Conservation (phyloP, 2,797 vertebrate species). For the Arnoldichthys spilopterus region DNA sequence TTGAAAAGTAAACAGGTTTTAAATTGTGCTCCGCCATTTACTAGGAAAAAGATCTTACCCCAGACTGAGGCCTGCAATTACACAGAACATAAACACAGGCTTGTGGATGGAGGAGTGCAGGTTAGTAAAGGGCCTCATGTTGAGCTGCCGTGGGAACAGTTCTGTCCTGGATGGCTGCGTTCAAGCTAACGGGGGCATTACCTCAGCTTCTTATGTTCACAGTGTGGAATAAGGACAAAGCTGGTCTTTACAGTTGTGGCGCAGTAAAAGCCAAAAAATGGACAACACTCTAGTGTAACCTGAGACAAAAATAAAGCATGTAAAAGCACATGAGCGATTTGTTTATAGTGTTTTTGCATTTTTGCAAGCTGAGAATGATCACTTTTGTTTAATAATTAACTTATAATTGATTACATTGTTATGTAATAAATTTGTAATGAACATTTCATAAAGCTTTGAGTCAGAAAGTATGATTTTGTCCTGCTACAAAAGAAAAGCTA, state of each 20-base stretch:
- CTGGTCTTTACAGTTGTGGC: slow-evolving; percentile 29
- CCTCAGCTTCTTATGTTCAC: slow-evolving; percentile 42
- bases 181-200: slow-evolving; percentile 39
- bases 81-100: slow-evolving; percentile 75
- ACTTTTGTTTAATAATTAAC: too few relatives aligned
- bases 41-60: slow-evolving; percentile 68
- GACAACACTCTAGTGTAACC: background rate
- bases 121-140: slow-evolving; percentile 34
- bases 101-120: slow-evolving; percentile 18
- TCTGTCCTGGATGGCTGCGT: slow-evolving; percentile 34
- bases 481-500: too few relatives aligned
- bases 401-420: too few relatives aligned
- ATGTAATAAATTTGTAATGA: too few relatives aligned
- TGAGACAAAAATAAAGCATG: background rate
- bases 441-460: too few relatives aligned
- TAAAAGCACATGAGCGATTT: background rate
- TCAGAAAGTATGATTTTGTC: too few relatives aligned
- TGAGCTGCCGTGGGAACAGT: slow-evolving; percentile 41
- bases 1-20: slow-evolving; percentile 72
- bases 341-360: too few relatives aligned
- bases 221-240: slow-evolving; percentile 24
- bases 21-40: slow-evolving; percentile 69
- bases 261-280: background rate
- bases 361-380: too few relatives aligned
- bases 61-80: slow-evolving; percentile 78